Evolutionary conservation across 2,888 invertebrate genomes (phyloP).

Genomic region (Melieria omissa): DNA sequence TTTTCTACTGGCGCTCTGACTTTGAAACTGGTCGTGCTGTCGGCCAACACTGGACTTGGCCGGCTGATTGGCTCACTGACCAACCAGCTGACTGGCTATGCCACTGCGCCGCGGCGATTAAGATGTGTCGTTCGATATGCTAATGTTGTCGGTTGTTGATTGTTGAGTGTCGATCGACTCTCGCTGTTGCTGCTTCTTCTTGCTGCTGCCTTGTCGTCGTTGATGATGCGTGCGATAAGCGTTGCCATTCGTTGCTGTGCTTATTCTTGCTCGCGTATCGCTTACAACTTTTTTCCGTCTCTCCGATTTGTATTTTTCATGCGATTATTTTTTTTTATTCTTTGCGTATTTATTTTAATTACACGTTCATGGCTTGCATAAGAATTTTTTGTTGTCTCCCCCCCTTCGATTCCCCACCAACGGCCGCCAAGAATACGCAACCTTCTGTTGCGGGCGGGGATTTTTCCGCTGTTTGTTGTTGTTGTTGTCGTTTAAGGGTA

Average conservation of each 20-base stretch:
- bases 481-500: background rate
- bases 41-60: background rate
- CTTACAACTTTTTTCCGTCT: background rate
- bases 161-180: background rate
- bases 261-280: background rate
- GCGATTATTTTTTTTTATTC: background rate
- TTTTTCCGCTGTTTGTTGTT: background rate
- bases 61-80: background rate
- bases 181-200: background rate
- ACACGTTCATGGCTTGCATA: constrained; percentile 13
- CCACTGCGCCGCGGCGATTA: background rate
- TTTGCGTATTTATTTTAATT: constrained; percentile 6
- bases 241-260: background rate
- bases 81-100: background rate
- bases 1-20: background rate
- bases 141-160: background rate
- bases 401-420: too few relatives aligned
- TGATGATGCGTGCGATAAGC: constrained; percentile 6
- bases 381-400: background rate
- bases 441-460: background rate
- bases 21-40: too few relatives aligned
- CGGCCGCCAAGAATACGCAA: background rate
- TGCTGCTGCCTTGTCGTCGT: background rate
- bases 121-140: background rate
- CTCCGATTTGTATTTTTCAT: background rate